Evolutionary conservation across 2,888 invertebrate species (phyloP).

Genomic region (Buathra laborator): DNA sequence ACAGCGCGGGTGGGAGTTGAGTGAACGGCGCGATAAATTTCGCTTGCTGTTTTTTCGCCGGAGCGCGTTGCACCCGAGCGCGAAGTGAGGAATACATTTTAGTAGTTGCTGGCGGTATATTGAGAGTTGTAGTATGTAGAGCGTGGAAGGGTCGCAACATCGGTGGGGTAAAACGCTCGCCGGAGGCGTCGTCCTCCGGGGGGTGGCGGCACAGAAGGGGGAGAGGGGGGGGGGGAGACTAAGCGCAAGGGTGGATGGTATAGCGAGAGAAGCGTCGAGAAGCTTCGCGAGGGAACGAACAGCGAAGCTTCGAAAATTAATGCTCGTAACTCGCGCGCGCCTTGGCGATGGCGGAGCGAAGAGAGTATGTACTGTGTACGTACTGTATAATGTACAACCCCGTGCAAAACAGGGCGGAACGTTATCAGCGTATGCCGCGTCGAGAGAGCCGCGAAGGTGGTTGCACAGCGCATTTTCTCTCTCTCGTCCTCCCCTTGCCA

Average conservation of each 20-base stretch:
- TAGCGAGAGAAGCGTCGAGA: slow-evolving; percentile 50
- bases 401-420: slow-evolving; percentile 76
- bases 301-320: slow-evolving; percentile 75
- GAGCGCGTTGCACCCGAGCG: slow-evolving; percentile 59
- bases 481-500: slow-evolving; percentile 26
- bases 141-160: slow-evolving; percentile 35
- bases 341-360: slow-evolving; percentile 47
- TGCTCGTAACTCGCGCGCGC: slow-evolving; percentile 73
- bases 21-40: slow-evolving; percentile 76
- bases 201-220: neutral
- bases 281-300: slow-evolving; percentile 56
- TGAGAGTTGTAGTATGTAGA: slow-evolving; percentile 17
- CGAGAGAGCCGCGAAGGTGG: slow-evolving; percentile 72
- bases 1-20: slow-evolving; percentile 50
- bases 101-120: slow-evolving; percentile 3
- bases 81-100: slow-evolving; percentile 19
- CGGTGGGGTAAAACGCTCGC: slow-evolving; percentile 14
- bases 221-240: neutral
- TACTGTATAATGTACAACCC: slow-evolving; percentile 39
- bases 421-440: slow-evolving; percentile 81
- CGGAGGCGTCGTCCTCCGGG: slow-evolving; percentile 34
- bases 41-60: slow-evolving; percentile 59
- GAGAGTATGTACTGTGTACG: slow-evolving; percentile 38
- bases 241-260: slow-evolving; percentile 24
- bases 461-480: slow-evolving; percentile 41